phyloP scores from a whole-genome alignment of 2,113 vertebrate species.

The Morone chrysops region DNA sequence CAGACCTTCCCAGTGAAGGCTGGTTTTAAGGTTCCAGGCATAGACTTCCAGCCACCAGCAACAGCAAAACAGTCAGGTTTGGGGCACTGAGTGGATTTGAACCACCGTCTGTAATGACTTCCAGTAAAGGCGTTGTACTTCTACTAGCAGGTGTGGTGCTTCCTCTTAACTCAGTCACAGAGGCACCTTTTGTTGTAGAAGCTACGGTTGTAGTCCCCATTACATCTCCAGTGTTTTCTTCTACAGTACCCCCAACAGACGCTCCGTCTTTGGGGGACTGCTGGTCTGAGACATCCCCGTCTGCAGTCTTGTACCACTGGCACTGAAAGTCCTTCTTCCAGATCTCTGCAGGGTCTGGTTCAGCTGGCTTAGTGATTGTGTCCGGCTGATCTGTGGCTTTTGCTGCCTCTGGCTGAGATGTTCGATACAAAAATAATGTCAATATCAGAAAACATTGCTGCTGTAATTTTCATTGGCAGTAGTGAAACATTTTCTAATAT shows the following conservation, averaged over 20 bases:
- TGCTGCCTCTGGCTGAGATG: constrained; percentile 54
- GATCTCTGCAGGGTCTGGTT: constrained; percentile 75
- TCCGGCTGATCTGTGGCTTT: constrained; percentile 74
- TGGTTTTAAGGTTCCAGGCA: constrained; percentile 63
- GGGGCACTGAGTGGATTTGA: constrained; percentile 18
- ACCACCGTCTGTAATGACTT: constrained; percentile 37
- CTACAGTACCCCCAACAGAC: constrained; percentile 28
- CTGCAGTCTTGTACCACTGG: constrained; percentile 83
- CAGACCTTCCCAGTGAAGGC: constrained; percentile 36
- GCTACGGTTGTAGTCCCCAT: constrained; percentile 19
- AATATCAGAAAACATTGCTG: background rate
- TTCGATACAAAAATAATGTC: constrained; percentile 5
- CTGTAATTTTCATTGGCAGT: background rate
- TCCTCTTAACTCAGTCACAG: constrained; percentile 34
- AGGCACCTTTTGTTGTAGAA: constrained; percentile 60
- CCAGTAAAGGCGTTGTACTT: constrained; percentile 45
- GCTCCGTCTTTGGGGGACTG: constrained; percentile 72
- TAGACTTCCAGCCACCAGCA: constrained; percentile 52
- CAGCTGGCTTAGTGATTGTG: constrained; percentile 54
- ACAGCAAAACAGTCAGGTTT: constrained; percentile 39
- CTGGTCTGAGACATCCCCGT: constrained; percentile 77
- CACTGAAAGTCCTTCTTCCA: constrained; percentile 85
- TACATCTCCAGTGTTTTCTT: constrained; percentile 16
- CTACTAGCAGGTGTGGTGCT: constrained; percentile 11
- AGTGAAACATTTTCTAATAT: background rate